phyloP scores from a whole-genome alignment of 2,797 vertebrate species.

The Falco berigora region DNA sequence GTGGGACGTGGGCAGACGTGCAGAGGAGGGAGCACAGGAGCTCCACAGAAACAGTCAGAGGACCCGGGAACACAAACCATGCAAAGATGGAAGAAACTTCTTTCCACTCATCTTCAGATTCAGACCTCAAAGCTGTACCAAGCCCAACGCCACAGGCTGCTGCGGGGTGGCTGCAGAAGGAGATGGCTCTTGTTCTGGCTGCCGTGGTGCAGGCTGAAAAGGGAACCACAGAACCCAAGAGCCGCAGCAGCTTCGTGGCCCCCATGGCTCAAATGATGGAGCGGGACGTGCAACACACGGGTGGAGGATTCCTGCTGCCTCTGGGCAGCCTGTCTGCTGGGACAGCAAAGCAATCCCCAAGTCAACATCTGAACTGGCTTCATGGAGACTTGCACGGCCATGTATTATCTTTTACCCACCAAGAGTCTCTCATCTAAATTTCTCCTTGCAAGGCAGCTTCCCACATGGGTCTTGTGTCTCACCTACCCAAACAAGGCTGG shows the following conservation, averaged over 20 bases:
- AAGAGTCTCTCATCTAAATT: neutral
- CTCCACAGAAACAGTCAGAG: neutral
- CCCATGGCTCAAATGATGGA: accelerated
- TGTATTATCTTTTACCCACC: neutral
- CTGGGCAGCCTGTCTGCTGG: neutral
- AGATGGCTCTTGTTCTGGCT: neutral
- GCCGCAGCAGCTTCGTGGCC: neutral
- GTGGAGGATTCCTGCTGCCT: neutral
- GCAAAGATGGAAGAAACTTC: neutral
- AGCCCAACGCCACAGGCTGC: neutral
- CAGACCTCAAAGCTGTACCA: neutral
- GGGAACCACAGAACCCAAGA: neutral
- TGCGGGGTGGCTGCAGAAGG: neutral
- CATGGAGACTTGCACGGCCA: neutral
- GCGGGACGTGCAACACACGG: neutral
- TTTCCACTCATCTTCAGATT: neutral
- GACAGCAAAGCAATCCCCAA: neutral
- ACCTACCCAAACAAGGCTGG: neutral
- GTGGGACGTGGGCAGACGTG: neutral
- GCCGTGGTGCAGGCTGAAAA: too few relatives aligned
- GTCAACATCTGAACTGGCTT: neutral
- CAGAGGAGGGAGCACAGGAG: neutral
- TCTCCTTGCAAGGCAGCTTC: neutral
- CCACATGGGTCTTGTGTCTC: neutral
- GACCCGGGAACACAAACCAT: neutral